These are phyloP conservation scores for Hydropotes inermis DNA, from an alignment of 2,113 vertebrate genomes.

Conservation along the genomic window DNA sequence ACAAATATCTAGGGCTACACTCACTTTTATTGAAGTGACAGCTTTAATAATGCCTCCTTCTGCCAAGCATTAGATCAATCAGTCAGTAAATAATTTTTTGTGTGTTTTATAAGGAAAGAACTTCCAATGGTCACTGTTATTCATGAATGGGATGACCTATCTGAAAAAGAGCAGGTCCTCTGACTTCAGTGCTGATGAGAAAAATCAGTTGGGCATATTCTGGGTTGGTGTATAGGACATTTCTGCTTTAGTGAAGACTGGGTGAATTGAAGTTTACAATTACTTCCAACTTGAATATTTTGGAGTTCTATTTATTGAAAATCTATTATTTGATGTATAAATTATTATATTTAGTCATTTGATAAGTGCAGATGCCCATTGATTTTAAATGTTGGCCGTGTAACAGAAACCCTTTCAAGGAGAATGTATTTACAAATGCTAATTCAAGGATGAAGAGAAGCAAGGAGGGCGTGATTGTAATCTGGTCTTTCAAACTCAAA, in stretches of 20 bases:
- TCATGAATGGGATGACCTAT: neutral
- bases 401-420: neutral
- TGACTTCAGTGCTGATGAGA: neutral
- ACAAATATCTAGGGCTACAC: neutral
- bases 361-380: neutral
- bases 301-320: neutral
- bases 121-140: neutral
- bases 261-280: neutral
- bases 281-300: neutral
- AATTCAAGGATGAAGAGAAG: neutral
- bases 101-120: neutral
- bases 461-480: neutral
- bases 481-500: neutral
- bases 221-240: neutral
- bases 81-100: neutral
- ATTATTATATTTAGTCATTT: neutral
- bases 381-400: neutral
- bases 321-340: neutral
- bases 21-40: conserved; percentile 14
- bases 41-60: neutral
- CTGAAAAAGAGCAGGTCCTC: neutral
- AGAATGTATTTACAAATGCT: neutral
- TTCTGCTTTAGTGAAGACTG: neutral
- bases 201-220: neutral
- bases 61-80: neutral